phyloP scores from a whole-genome alignment of 92 coral and sea anemone species.

The Umimayanthus kanabou region DNA sequence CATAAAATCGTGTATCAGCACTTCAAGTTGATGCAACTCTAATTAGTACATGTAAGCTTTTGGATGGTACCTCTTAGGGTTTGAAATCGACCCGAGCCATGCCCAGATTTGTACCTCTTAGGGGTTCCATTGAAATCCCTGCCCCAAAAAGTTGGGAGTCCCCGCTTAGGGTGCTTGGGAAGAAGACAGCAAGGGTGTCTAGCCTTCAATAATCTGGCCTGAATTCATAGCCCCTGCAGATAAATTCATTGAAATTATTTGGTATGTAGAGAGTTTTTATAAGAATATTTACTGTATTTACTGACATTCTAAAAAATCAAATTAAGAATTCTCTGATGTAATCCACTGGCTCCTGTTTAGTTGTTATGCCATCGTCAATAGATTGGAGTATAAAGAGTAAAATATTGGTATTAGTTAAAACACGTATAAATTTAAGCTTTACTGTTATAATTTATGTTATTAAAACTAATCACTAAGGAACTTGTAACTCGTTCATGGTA shows the following conservation, averaged over 20 bases:
- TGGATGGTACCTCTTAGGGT: too few relatives aligned
- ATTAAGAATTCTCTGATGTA: neutral
- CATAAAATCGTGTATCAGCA: too few relatives aligned
- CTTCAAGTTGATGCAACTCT: too few relatives aligned
- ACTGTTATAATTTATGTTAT: neutral
- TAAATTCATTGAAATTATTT: neutral
- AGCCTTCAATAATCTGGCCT: conserved; percentile 48
- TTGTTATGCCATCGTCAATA: too few relatives aligned
- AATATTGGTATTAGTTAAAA: too few relatives aligned
- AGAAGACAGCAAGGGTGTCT: conserved; percentile 33
- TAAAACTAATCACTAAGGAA: conserved; percentile 1
- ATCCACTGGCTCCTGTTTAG: too few relatives aligned
- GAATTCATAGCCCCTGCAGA: conserved; percentile 43
- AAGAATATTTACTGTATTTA: neutral
- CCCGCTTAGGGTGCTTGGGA: conserved; percentile 10
- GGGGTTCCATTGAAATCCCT: too few relatives aligned
- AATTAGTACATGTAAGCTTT: too few relatives aligned
- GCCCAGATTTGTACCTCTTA: too few relatives aligned
- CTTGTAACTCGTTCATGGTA: neutral
- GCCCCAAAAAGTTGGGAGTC: too few relatives aligned
- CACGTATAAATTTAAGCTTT: neutral
- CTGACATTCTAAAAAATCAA: neutral
- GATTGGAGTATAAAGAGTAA: too few relatives aligned
- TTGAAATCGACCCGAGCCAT: too few relatives aligned
- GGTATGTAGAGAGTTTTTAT: neutral